phyloP scores from a whole-genome alignment of 2,113 vertebrate genomes.

The Etia nguti region DNA sequence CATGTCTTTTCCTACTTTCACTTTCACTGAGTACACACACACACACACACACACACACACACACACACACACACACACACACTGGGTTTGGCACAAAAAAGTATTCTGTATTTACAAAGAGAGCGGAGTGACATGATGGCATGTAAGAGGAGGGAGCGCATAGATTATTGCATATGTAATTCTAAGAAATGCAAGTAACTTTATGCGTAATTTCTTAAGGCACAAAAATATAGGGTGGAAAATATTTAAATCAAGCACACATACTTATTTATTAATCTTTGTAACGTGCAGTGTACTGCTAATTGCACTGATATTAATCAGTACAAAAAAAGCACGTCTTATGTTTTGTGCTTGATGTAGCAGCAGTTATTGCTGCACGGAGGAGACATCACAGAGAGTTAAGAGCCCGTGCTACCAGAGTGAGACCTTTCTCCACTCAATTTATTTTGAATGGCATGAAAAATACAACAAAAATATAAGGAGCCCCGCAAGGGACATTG shows the following conservation, averaged over 20 bases:
- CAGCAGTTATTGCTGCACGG: neutral
- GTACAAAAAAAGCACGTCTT: neutral
- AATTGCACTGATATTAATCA: neutral
- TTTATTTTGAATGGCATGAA: neutral
- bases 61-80: neutral
- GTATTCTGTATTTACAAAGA: neutral
- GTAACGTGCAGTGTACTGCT: neutral
- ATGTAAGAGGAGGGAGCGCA: neutral
- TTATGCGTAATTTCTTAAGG: neutral
- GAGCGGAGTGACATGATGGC: neutral
- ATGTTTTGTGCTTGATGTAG: neutral
- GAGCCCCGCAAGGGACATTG: too few relatives aligned
- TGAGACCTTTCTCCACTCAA: neutral
- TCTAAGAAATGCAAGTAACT: neutral
- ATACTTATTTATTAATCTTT: neutral
- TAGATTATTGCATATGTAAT: neutral
- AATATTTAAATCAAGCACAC: neutral
- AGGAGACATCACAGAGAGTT: neutral
- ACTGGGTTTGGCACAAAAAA: neutral
- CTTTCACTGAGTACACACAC: neutral
- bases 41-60: neutral
- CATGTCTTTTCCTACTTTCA: neutral
- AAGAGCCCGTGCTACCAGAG: neutral
- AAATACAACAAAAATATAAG: neutral
- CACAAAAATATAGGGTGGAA: neutral